Base-by-base conservation (phyloP, 1,140 invertebrate genomes). In the Ceratosolen fusciceps region DNA sequence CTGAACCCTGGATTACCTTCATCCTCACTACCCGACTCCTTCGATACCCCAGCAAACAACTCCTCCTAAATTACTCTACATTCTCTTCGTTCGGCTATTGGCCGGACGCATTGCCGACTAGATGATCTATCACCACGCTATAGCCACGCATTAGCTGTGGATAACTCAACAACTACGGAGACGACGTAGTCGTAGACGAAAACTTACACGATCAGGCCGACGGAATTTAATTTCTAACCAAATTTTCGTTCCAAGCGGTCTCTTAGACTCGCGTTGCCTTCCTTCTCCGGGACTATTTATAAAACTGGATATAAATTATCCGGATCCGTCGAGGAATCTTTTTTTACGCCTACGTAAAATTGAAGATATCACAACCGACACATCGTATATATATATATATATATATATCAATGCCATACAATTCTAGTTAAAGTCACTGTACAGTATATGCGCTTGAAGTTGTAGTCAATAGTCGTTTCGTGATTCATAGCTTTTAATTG, bases 281-380 rank as follows among this genome's bases (percentile, higher is more conserved):
- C n/a, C n/a, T n/a, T n/a, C n/a, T n/a, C n/a, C n/a, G 12, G 12
- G 39, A 43, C 39, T 43, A 43, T 43, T 43, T 43, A 43, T 43
- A 75, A 29, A 43, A 75, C 26, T 75, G 49, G 49, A 29, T 75
- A 65, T 65, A 49, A 74, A 75, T 65, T 52, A 74, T 47, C 14
- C 9, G 29, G 10, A 10, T 74, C 60, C 7, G 5, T 52, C 14
- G 60, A 47, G 4, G 49, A 75, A 73, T 73, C n/a, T n/a, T n/a
- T 70, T 70, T 47, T 47, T 73, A 12, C 16, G 19, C 10, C 24
- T 47, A 19, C 24, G 10, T 65, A 52, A 10, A 26, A 60, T 16
- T 49, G 31, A 62, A 14, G 31, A 43, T 60, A n/a, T n/a, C n/a
- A 62, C 65, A 65, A 49, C 24, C 31, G 12, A 31, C 19, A n/a